Conservation (phyloP, 2,113 vertebrate genomes). For the Saccopteryx bilineata region DNA sequence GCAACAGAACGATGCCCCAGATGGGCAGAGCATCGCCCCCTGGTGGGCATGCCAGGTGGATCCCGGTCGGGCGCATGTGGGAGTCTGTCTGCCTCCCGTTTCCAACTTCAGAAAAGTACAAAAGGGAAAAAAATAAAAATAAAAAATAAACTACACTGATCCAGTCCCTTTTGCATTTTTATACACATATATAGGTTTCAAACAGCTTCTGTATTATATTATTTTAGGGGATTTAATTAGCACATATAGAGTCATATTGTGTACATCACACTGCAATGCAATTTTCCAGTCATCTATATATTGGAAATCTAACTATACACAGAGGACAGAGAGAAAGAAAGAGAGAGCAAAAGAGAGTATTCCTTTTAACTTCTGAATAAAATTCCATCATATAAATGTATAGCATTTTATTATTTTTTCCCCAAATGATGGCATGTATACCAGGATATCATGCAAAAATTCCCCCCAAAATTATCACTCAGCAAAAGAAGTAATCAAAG, state of each 20-base stretch:
- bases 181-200: neutral
- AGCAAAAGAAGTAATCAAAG: constrained; percentile 13
- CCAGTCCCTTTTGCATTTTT: neutral
- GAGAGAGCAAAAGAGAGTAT: neutral
- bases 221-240: neutral
- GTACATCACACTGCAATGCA: neutral
- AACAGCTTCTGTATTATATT: neutral
- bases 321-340: neutral
- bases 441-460: neutral
- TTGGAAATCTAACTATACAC: neutral
- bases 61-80: no score
- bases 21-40: no score
- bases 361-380: neutral
- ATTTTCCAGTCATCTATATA: neutral
- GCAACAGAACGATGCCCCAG: no score
- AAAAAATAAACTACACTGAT: neutral
- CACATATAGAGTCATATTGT: neutral
- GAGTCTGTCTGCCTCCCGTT: no score
- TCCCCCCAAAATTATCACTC: neutral
- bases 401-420: neutral
- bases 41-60: no score
- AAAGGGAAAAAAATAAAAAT: no score
- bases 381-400: neutral
- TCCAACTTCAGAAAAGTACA: no score
- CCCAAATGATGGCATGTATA: neutral